Conservation (phyloP, 2,113 vertebrate species). For the Phalacrocorax brasilianus region DNA sequence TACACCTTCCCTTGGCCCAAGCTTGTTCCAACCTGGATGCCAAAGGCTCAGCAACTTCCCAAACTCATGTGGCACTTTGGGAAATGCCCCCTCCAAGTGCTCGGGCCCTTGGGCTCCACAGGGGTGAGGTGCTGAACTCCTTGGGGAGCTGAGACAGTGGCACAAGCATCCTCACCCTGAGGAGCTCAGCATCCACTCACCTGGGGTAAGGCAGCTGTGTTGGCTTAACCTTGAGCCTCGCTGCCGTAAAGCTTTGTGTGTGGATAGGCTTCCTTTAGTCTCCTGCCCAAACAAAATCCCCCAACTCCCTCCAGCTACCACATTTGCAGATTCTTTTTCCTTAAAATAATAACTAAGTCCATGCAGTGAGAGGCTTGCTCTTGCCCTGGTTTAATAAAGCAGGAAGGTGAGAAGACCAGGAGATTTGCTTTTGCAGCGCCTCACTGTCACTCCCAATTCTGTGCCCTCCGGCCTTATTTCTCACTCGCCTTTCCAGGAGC, state of each 20-base stretch:
- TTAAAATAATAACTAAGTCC: not conserved
- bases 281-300: not conserved
- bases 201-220: too few relatives aligned
- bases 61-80: not conserved
- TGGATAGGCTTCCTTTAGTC: not conserved
- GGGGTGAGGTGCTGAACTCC: not conserved
- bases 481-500: not conserved
- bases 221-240: not conserved
- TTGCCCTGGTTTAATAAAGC: not conserved
- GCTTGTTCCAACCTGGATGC: not conserved
- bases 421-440: not conserved
- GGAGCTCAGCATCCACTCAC: not conserved
- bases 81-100: not conserved
- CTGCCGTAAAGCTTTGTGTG: not conserved
- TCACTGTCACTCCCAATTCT: not conserved
- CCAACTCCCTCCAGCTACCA: not conserved
- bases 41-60: not conserved
- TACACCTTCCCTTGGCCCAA: not conserved
- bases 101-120: rapidly evolving
- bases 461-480: not conserved
- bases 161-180: rapidly evolving
- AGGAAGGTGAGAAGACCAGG: not conserved
- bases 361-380: rapidly evolving
- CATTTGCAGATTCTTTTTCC: not conserved
- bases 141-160: not conserved